Evolutionary conservation across 2,797 vertebrate species (phyloP), one percentile per base, ranked within the genome.

Genomic region (Tenualosa thibaudeaui): DNA sequence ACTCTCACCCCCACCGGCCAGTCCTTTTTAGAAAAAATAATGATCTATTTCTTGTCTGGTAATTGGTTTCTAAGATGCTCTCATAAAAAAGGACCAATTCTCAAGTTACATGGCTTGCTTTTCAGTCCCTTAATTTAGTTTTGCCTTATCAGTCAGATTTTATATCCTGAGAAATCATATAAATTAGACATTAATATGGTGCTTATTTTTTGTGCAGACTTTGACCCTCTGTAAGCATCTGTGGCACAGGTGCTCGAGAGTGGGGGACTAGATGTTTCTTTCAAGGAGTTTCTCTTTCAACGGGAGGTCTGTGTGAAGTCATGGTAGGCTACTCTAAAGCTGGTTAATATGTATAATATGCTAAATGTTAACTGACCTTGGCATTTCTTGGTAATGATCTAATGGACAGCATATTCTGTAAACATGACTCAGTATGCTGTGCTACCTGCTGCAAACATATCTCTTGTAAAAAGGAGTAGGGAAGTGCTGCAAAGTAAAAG

Each of bases 61-160:
- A 96, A 96, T 96, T 96, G 95, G 93, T 96, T 96, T 96, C 93
- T 94, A 96, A 95, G 94, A 95, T 95, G 93, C 93, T 92, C 89
- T 90, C 91, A 92, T 91, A 94, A 93, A 95, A 84, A 93, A 94
- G 91, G 89, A 51, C 54, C 89, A 1, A 88, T 93, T 94, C 90
- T 95, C 88, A 91, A 93, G 95, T 92, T 81, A 92, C 88, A 89
- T 91, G 90, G 88, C 92, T 93, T 88, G 93, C 92, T 88, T 94
- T 95, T 95, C 93, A 94, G 90, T 86, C 90, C 92, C 91, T 93
- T 95, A 91, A 94, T 95, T 95, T 95, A 91, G 89, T 94, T 93
- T 89, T 89, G 90, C 37, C 92, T 94, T 95, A 95, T 95, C 95
- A 86, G 92, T 91, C 71, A 93, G 90, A 94, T 95, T 94, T 94